Conservation (phyloP, 2,888 invertebrate genomes). For the Sylvicola fuscatus region DNA sequence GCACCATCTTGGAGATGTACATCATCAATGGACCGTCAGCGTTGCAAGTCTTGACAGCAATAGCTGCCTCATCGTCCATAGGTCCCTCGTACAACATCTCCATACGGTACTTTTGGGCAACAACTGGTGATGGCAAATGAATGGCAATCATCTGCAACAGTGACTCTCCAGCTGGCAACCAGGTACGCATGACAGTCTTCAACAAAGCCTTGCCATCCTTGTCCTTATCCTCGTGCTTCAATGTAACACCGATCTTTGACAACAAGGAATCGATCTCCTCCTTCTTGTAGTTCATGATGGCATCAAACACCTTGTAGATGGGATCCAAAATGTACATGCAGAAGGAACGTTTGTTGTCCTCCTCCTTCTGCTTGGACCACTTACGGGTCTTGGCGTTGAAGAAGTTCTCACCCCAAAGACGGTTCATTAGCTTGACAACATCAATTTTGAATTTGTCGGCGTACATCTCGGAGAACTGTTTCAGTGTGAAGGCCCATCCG, state of each 20-base stretch:
- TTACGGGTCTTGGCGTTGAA: conserved; percentile 95
- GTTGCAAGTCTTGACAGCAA: conserved; percentile 85
- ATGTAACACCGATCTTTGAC: conserved; percentile 74
- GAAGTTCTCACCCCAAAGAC: conserved; percentile 98
- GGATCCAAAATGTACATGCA: conserved; percentile 98
- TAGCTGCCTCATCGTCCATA: conserved; percentile 82
- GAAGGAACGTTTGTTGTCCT: conserved; percentile 91
- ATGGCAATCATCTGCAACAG: conserved; percentile 99
- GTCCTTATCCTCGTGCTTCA: conserved; percentile 90
- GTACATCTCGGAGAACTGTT: conserved; percentile 99
- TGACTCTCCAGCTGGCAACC: conserved; percentile 99
- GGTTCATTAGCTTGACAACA: conserved; percentile 91
- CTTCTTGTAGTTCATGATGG: conserved; percentile 83
- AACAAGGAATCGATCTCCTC: conserved; percentile 77
- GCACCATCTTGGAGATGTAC: conserved; percentile 99
- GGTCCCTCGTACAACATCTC: conserved; percentile 99
- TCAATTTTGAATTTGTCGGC: conserved; percentile 98
- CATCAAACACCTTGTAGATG: conserved; percentile 80
- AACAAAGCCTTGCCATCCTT: conserved; percentile 90
- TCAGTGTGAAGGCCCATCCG: conserved; percentile 99
- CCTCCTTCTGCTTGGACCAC: conserved; percentile 85
- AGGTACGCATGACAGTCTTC: conserved; percentile 96
- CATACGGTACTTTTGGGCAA: conserved; percentile 98
- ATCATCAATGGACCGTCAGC: conserved; percentile 97
- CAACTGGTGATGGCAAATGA: conserved; percentile 96